A percentile compares a stretch with the other conserved stretches of the same genome.
These are phyloP conservation scores for Prosopocoilus inquinatus DNA, from an alignment of 2,888 invertebrate species.

Conservation along the genomic window DNA sequence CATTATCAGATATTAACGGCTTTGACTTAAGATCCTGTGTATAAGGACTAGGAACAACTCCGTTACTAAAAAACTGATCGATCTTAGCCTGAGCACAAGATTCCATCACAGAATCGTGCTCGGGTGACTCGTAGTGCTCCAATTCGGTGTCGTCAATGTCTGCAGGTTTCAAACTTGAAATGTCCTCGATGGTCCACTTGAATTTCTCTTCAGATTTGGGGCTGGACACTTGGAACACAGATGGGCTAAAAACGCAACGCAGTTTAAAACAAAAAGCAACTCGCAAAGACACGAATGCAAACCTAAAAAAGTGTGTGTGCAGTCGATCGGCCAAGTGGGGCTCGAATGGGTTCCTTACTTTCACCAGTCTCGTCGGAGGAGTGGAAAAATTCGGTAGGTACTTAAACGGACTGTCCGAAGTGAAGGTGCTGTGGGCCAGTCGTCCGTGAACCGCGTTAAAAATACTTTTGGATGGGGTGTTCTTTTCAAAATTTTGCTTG, in stretches of 20 bases:
- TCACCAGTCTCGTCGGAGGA: conserved; percentile 58
- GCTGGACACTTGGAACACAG: conserved; percentile 46
- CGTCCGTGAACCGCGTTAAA: conserved; percentile 22
- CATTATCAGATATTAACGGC: conserved; percentile 24
- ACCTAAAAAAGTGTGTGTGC: conserved; percentile 71
- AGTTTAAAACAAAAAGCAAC: not conserved
- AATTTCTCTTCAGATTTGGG: conserved; percentile 54
- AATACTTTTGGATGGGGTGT: conserved; percentile 18
- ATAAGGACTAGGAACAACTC: conserved; percentile 49
- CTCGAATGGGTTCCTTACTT: conserved; percentile 69
- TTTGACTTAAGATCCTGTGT: conserved; percentile 24
- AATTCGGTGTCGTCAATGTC: conserved; percentile 65
- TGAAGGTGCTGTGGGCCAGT: conserved; percentile 19
- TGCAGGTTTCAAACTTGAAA: conserved; percentile 65
- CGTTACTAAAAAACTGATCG: conserved; percentile 52
- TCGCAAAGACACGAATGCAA: conserved; percentile 27
- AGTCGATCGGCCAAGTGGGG: conserved; percentile 62
- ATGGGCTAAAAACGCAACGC: conserved; percentile 41
- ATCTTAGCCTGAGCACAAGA: conserved; percentile 66
- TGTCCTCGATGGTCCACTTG: conserved; percentile 70
- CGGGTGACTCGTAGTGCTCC: conserved; percentile 61
- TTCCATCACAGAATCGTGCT: conserved; percentile 65
- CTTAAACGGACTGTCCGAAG: conserved; percentile 44
- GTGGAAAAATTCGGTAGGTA: conserved; percentile 52
- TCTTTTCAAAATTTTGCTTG: conserved; percentile 16